A percentile compares a stretch with the other conserved stretches of the same genome.
phyloP scores from a whole-genome alignment of 2,113 vertebrate genomes.

The Ciconia maguari region DNA sequence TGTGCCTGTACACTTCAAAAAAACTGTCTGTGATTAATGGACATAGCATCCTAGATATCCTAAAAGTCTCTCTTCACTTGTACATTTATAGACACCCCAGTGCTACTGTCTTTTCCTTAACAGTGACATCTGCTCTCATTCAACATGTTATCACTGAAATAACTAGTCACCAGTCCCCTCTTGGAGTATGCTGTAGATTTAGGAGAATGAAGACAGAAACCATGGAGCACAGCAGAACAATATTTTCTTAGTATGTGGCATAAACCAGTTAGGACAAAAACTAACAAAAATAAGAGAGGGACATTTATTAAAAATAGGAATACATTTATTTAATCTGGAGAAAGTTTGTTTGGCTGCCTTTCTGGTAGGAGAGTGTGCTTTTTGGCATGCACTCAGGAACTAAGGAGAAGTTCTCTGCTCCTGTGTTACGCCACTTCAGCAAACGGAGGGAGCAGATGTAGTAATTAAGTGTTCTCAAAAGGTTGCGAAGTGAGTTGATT shows the following conservation, averaged over 20 bases:
- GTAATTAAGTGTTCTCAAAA: neutral
- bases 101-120: neutral
- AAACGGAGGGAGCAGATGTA: neutral
- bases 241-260: neutral
- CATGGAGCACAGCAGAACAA: neutral
- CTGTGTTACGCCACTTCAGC: neutral
- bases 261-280: neutral
- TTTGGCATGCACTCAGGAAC: neutral
- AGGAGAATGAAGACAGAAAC: neutral
- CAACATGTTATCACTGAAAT: neutral
- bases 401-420: neutral
- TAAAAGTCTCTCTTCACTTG: neutral
- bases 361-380: neutral
- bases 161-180: neutral
- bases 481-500: neutral
- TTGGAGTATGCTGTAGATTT: neutral
- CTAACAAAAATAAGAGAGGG: neutral
- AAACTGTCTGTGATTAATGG: neutral
- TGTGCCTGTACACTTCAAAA: neutral
- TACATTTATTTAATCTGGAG: neutral
- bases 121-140: neutral
- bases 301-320: neutral
- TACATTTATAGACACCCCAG: neutral
- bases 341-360: neutral
- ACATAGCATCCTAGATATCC: neutral